Evolutionary conservation across 2,888 invertebrate species (phyloP), one percentile per base, ranked within the genome.

Genomic region (Macrostomum cliftonense): DNA sequence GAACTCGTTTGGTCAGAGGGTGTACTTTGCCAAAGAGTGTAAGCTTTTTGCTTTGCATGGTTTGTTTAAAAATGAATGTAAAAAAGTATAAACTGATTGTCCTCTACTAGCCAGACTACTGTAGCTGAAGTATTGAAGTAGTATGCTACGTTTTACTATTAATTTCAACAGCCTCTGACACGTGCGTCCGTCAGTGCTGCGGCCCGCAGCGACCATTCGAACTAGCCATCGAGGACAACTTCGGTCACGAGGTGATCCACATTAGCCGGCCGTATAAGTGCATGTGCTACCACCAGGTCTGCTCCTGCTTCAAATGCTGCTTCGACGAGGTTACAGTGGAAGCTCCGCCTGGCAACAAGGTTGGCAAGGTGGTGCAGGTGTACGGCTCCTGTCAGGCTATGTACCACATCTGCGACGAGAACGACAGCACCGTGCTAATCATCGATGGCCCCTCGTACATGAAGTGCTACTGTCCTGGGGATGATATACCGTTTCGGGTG

Each of bases 251-350:
- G 77, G 80, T 89, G 37, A 82, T 91, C 58, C 83, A 84, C 63
- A 73, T 91, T 53, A 73, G 79, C 60, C 78, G 89, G 37, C 83
- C 85, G 0, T 71, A 84, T 40, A 80, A 82, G 4, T 88, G 86
- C 56, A 77, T 79, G 7, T 89, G 88, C 63, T 81, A 78, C 61
- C 88, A 81, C 60, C 86, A 86, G 1, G 87, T 88, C 69, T 87
- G 17, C 45, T 54, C 53, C 37, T 54, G 52, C 38, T 52, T 36
- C 16, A 28, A 43, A 4, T 52, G 52, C 42, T 52, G 52, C 43
- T 47, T 51, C 19, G 49, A 52, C 39, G 52, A 52, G 17, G 49
- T 57, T n/a, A 17, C 19, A 16, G 55, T 56, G 14, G 19, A 42
- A 38, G 53, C 55, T 12, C 53, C 56, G 21, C 21, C 42, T 12